Evolutionary conservation across 35 echinoderm and acorn worm genomes (phyloP).

Genomic region (Eucidaris tribuloides): DNA sequence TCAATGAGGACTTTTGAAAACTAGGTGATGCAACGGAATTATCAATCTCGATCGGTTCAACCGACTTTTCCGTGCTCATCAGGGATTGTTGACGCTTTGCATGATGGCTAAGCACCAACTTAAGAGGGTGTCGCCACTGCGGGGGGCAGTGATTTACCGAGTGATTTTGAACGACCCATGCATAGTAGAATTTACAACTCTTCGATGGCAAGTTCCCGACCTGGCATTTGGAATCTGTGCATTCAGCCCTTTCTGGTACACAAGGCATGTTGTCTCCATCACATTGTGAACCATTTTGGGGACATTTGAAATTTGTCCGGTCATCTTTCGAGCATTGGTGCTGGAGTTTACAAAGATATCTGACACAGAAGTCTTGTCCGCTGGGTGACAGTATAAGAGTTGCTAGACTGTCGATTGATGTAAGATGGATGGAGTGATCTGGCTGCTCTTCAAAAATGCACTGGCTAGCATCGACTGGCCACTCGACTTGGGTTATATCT

Average conservation of each 20-base stretch:
- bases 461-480: neutral
- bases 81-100: neutral
- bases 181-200: conserved; percentile 19
- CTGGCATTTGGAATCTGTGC: neutral
- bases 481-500: neutral
- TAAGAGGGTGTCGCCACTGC: conserved; percentile 15
- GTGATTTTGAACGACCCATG: conserved; percentile 27
- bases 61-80: too few species aligned
- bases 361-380: conserved; percentile 22
- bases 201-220: neutral
- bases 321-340: neutral
- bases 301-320: neutral
- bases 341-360: conserved; percentile 27
- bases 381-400: neutral
- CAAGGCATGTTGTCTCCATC: neutral
- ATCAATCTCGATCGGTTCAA: neutral
- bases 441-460: neutral
- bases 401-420: conserved; percentile 20
- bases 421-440: neutral
- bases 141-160: conserved; percentile 10
- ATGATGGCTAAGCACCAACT: conserved; percentile 2
- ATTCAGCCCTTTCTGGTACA: neutral
- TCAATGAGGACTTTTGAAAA: neutral
- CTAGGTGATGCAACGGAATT: neutral
- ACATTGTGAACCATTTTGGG: neutral